Base-by-base conservation (phyloP, 2,113 vertebrate species). In the Seriola dumerili region DNA sequence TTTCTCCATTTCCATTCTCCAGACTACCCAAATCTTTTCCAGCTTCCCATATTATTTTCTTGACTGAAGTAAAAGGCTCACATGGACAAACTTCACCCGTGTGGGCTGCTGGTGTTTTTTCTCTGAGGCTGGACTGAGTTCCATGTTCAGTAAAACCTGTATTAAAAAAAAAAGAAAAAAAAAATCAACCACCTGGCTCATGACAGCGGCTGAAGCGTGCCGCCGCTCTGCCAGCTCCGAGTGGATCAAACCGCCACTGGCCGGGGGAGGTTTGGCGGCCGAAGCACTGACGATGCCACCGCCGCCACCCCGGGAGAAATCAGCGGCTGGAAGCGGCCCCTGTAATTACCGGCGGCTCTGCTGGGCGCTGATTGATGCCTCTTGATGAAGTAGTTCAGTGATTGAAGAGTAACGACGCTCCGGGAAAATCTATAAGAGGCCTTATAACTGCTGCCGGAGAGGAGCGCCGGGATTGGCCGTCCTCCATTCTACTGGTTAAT, bases 371-470 rank as follows among this genome's bases (percentile, higher is more conserved):
- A 91, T 91, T 92, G 89, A 93, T 88, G 91, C 85, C 72, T 85
- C 91, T 87, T 94, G 91, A 94, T 92, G 88, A 92, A 93, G 90
- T 89, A 75, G 91, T 52, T 88, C 83, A 44, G 90, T 93, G 91
- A 94, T 93, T 93, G 92, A 94, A 94, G 90, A 88, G 90, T 77
- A 84, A 89, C 73, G 83, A 91, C 69, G 80, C 84, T 70, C 76
- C 13, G 66, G 77, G 72, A 86, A 92, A 91, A 93, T 94, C 88
- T 73, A 92, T 92, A 86, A 88, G 86, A 90, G 82, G 90, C 88
- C 85, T 87, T 91, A 8, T 87, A 86, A 72, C 78, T 50, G 83
- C 86, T 48, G 61, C 77, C 48, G 85, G 69, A 85, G 78, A 63
- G 83, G 58, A 74, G 88, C 65, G 38, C 38, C 16, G 52, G 14